These are phyloP conservation scores for Phenganax marumi DNA, from an alignment of 92 coral and sea anemone species.

Conservation along the genomic window DNA sequence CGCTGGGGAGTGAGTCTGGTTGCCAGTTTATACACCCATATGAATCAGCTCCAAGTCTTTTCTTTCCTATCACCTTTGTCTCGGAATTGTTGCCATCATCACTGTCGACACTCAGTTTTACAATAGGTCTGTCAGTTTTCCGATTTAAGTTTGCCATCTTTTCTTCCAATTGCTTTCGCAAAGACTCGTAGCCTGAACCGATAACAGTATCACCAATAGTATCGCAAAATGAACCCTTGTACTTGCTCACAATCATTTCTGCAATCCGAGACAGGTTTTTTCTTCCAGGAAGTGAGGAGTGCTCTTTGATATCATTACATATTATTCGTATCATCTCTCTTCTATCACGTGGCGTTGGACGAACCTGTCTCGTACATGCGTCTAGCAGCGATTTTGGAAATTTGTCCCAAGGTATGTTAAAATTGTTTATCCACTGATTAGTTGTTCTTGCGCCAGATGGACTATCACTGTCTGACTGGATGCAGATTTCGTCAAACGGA, in stretches of 20 bases:
- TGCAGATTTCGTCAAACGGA: not conserved
- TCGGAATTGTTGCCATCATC: not conserved
- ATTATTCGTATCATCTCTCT: slow-evolving; percentile 11
- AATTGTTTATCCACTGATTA: not conserved
- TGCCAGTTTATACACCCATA: slow-evolving; percentile 39
- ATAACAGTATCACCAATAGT: slow-evolving; percentile 36
- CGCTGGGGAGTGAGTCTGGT: not conserved
- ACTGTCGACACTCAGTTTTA: not conserved
- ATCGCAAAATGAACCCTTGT: slow-evolving; percentile 11
- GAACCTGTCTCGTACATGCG: not conserved
- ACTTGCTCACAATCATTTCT: slow-evolving; percentile 28
- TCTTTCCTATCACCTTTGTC: not conserved
- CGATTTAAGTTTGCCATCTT: not conserved
- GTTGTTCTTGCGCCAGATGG: not conserved
- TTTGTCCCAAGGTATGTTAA: slow-evolving; percentile 16
- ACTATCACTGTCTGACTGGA: not conserved
- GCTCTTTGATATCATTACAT: not conserved
- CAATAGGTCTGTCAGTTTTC: not conserved
- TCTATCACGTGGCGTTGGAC: slow-evolving; percentile 18
- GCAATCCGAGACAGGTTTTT: slow-evolving; percentile 16
- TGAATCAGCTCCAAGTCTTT: slow-evolving; percentile 22
- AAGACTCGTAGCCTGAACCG: slow-evolving; percentile 24
- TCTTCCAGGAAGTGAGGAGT: slow-evolving; percentile 10
- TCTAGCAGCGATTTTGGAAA: slow-evolving; percentile 9
- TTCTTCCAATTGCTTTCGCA: slow-evolving; percentile 23